phyloP scores from a whole-genome alignment of 92 coral and sea anemone genomes.

The Muricea muricata region DNA sequence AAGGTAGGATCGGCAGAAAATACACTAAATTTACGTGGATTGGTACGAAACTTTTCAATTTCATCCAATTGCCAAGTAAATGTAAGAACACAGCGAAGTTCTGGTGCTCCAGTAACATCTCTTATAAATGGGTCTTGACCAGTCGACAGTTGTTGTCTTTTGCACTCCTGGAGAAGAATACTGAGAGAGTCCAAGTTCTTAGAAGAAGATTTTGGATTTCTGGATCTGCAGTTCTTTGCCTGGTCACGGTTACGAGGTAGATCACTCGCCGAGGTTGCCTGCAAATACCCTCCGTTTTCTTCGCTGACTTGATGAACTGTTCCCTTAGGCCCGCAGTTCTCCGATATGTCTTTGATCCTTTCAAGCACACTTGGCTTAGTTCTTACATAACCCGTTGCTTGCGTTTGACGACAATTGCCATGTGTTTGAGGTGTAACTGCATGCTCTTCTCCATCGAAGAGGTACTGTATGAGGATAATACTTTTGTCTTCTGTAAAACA shows the following conservation, averaged over 20 bases:
- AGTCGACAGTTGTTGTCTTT: not conserved
- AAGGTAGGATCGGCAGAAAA: slow-evolving; percentile 70
- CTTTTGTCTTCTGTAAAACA: slow-evolving; percentile 5
- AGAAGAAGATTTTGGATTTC: not conserved
- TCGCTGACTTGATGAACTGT: slow-evolving; percentile 54
- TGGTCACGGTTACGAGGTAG: slow-evolving; percentile 61
- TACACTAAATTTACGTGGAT: slow-evolving; percentile 43
- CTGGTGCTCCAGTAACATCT: slow-evolving; percentile 69
- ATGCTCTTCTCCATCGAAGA: not conserved
- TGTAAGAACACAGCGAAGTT: slow-evolving; percentile 61
- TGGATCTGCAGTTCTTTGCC: slow-evolving; percentile 42
- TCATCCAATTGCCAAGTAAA: slow-evolving; percentile 58
- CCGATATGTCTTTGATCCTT: not conserved
- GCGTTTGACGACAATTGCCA: not conserved
- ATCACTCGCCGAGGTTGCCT: slow-evolving; percentile 59
- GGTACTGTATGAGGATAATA: not conserved
- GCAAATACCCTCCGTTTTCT: slow-evolving; percentile 54
- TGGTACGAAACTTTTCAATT: slow-evolving; percentile 58
- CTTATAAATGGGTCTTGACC: slow-evolving; percentile 15
- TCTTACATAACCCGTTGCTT: slow-evolving; percentile 12
- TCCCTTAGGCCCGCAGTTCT: slow-evolving; percentile 25
- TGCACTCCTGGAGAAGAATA: slow-evolving; percentile 14
- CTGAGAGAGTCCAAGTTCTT: slow-evolving; percentile 2
- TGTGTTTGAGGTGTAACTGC: slow-evolving; percentile 2
- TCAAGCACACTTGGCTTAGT: slow-evolving; percentile 41